Conservation (phyloP, 2,797 vertebrate species). For the Rhinophrynus dorsalis region DNA sequence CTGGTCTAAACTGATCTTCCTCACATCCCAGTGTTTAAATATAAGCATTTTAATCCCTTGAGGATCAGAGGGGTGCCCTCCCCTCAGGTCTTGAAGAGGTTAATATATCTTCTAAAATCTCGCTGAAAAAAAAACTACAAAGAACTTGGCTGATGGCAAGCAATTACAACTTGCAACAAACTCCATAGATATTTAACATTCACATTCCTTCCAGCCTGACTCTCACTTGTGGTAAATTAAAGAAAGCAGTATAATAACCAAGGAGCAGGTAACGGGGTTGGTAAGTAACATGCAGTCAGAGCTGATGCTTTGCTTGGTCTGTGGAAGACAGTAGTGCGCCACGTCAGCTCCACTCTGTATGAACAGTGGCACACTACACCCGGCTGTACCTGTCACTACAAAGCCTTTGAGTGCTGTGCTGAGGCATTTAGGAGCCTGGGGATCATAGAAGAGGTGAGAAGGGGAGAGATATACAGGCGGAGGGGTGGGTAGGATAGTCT, state of each 20-base stretch:
- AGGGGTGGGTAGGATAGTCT: conserved; percentile 39
- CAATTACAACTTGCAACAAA: not conserved
- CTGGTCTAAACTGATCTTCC: too few relatives aligned
- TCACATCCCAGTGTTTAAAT: too few relatives aligned
- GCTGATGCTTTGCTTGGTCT: conserved; percentile 16
- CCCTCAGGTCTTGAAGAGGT: too few relatives aligned
- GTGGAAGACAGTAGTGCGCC: conserved; percentile 38
- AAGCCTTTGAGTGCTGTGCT: conserved; percentile 33
- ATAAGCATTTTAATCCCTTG: too few relatives aligned
- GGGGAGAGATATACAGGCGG: conserved; percentile 27
- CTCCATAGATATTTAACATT: not conserved
- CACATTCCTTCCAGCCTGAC: too few relatives aligned
- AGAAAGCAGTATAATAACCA: conserved; percentile 24
- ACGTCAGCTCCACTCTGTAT: conserved; percentile 26
- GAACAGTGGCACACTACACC: conserved; percentile 19
- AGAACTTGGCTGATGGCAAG: not conserved
- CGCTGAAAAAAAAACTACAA: not conserved
- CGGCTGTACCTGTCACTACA: conserved; percentile 39
- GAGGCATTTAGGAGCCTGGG: conserved; percentile 41
- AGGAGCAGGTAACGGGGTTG: not conserved
- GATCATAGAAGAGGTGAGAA: conserved; percentile 29
- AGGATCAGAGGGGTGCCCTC: too few relatives aligned
- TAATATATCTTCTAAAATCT: not conserved
- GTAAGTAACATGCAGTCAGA: not conserved
- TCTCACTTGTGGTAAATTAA: too few relatives aligned